Conservation (phyloP, 2,888 invertebrate species). For the Drosophila limbata region DNA sequence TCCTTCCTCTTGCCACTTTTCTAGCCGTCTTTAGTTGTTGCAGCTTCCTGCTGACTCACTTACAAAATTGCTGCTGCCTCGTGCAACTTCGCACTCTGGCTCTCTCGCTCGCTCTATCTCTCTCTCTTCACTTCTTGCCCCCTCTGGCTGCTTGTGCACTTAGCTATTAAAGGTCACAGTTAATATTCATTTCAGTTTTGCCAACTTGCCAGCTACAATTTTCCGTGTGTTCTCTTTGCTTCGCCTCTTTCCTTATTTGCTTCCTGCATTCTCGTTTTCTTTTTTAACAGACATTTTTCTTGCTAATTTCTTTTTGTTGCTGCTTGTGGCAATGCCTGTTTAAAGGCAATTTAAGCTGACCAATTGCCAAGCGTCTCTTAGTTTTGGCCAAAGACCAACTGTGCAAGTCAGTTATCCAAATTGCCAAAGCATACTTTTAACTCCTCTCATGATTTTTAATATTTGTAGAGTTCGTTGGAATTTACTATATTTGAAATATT, state of each 20-base stretch:
- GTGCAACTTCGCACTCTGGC: constrained; percentile 9
- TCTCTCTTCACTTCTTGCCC: constrained; percentile 1
- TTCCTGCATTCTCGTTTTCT: constrained; percentile 1
- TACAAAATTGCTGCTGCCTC: constrained; percentile 52
- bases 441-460: neutral
- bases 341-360: constrained; percentile 67
- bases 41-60: constrained; percentile 62
- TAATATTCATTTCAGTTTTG: constrained; percentile 76
- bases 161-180: constrained; percentile 77
- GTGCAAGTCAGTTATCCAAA: neutral
- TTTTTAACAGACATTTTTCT: constrained; percentile 27
- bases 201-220: constrained; percentile 58
- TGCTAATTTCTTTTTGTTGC: constrained; percentile 28
- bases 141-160: constrained; percentile 41
- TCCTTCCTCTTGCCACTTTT: constrained; percentile 20
- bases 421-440: neutral
- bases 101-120: no score
- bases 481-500: no score
- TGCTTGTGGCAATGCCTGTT: constrained; percentile 39
- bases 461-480: neutral
- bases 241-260: neutral
- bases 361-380: constrained; percentile 47
- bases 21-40: constrained; percentile 37
- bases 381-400: neutral
- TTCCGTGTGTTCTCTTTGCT: constrained; percentile 15